Percentiles rank a stretch among this genome's conserved stretches.
phyloP scores from a whole-genome alignment of 1,140 invertebrate genomes.

The Bombus breviceps region DNA sequence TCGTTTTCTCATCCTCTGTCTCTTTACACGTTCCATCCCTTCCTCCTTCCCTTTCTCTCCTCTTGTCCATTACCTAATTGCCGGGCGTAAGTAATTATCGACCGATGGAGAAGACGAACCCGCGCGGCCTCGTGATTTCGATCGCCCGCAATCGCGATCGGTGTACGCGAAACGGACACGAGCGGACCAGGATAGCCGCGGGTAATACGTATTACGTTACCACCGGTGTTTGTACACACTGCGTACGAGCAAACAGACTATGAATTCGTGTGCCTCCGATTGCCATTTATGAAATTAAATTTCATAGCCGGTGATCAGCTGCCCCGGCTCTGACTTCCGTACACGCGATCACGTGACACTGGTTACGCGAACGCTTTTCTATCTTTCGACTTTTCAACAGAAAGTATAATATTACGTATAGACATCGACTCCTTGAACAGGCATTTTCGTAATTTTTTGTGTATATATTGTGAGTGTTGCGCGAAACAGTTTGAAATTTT shows the following conservation, averaged over 20 bases:
- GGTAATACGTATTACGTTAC: constrained; percentile 52
- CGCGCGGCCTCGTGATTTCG: constrained; percentile 13
- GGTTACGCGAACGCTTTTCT: background rate
- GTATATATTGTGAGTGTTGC: background rate
- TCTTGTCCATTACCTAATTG: constrained; percentile 62
- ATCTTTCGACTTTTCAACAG: background rate
- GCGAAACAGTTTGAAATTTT: background rate
- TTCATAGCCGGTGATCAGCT: constrained; percentile 52
- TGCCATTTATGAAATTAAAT: constrained; percentile 73
- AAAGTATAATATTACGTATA: background rate
- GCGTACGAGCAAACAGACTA: constrained; percentile 46
- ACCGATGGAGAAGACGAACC: constrained; percentile 28
- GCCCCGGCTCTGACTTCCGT: background rate
- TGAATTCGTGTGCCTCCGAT: constrained; percentile 43
- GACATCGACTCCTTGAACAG: too few relatives aligned
- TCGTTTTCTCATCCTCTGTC: too few relatives aligned
- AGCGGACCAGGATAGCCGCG: constrained; percentile 21
- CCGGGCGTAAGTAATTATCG: constrained; percentile 62
- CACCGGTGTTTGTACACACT: constrained; percentile 56
- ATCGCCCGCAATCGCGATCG: constrained; percentile 31
- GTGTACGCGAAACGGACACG: background rate
- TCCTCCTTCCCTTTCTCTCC: background rate
- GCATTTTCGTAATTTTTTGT: too few relatives aligned
- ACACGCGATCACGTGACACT: background rate
- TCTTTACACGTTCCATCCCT: too few relatives aligned